Evolutionary conservation across 2,888 invertebrate genomes (phyloP), one percentile per base, ranked within the genome.

Genomic region (Nymphalis urticae): DNA sequence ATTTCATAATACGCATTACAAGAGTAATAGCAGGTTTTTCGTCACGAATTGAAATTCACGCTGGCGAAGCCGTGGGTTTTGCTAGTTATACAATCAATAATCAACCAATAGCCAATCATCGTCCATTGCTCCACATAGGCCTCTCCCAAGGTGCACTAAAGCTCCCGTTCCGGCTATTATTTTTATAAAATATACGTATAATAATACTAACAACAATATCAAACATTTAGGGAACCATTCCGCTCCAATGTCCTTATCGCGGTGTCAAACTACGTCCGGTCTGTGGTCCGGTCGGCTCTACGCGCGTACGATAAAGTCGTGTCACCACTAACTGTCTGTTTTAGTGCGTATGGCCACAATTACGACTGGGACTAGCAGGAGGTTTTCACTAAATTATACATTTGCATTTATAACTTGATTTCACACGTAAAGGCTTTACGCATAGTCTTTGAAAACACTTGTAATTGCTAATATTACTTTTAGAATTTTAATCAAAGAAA

Each of bases 301-400:
- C 56, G n/a, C 56, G n/a, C 56, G 32, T 32, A 56, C 56, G 56
- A 56, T 56, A 56, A 56, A 32, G 32, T 32, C 32, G 32, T 32
- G 56, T 56, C 56, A n/a, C 56, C 56, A 21, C 56, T 32, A 56
- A 56, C 56, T 56, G 54, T 16, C 54, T 27, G 32, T 56, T 56
- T 36, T 36, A 56, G 32, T 56, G 32, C 56, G 32, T 32, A 9
- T n/a, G 27, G 19, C 32, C 56, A n/a, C 56, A n/a, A 32, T 56
- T 56, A 56, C 56, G 56, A 9, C 56, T 19, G 6, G 19, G 17
- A 32, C 32, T n/a, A 56, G n/a, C 56, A 9, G n/a, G 17, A 50
- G 8, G 50, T 8, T 9, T 27, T 7, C 36, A n/a, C 56, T 9
- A 9, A 56, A 56, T 32, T 56, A 56, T 36, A 36, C 56, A 56